A percentile compares a stretch with the other conserved stretches of the same genome.
Evolutionary conservation across 2,113 vertebrate genomes (phyloP).

Genomic region (Poicephalus gulielmi): DNA sequence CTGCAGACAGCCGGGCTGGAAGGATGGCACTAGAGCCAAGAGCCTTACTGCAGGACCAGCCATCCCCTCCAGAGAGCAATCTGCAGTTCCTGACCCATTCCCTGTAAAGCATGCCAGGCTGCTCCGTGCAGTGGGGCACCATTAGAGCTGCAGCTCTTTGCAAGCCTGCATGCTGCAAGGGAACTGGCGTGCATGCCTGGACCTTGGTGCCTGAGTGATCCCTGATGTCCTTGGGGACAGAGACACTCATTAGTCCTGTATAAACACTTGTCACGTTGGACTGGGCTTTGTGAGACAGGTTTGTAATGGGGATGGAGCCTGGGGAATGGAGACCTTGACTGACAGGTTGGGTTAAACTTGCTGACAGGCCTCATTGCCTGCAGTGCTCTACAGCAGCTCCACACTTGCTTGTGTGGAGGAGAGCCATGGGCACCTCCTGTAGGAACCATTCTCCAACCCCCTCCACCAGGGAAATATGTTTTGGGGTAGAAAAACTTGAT

Average conservation of each 20-base stretch:
- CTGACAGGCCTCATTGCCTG: background rate
- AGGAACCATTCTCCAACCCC: background rate
- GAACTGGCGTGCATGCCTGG: accelerated
- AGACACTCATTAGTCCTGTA: background rate
- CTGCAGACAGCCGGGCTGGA: background rate
- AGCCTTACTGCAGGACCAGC: background rate
- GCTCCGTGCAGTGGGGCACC: background rate
- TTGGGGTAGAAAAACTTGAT: background rate
- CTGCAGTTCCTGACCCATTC: accelerated
- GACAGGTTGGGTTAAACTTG: background rate
- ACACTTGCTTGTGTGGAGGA: background rate
- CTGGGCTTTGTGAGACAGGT: background rate
- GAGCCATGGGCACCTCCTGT: accelerated
- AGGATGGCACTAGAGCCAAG: background rate
- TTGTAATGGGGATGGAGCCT: background rate
- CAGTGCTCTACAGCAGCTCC: accelerated
- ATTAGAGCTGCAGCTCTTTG: background rate
- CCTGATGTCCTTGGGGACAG: accelerated
- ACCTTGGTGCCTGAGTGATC: accelerated
- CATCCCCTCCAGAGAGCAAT: background rate
- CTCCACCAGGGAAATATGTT: accelerated
- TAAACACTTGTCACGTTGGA: background rate
- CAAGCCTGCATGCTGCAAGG: background rate
- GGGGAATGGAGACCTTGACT: background rate
- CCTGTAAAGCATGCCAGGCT: accelerated